These are phyloP conservation scores for Macroglossus sobrinus DNA, from an alignment of 2,113 vertebrate genomes.

Conservation along the genomic window DNA sequence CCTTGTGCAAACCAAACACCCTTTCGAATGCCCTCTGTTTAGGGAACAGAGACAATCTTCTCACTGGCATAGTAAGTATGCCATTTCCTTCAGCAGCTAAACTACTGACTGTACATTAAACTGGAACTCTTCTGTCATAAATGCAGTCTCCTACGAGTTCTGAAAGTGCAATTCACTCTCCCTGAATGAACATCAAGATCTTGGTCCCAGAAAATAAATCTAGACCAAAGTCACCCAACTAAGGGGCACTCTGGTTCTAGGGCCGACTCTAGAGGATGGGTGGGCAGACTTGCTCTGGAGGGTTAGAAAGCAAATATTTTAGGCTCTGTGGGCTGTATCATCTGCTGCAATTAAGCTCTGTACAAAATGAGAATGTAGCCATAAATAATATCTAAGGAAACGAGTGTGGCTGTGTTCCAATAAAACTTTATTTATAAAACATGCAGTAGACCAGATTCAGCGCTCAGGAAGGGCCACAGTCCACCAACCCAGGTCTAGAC, in stretches of 20 bases:
- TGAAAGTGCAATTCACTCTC: background rate
- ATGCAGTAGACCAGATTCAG: background rate
- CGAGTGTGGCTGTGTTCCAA: background rate
- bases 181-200: background rate
- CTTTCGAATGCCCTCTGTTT: background rate
- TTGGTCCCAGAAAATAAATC: background rate
- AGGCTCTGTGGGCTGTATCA: background rate
- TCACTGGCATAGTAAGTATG: background rate
- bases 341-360: background rate
- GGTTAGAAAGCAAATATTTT: background rate
- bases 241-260: background rate
- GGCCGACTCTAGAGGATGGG: background rate
- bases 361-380: background rate
- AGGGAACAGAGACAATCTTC: background rate
- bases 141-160: background rate
- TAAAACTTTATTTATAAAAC: background rate
- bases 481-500: background rate
- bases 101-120: slow-evolving; percentile 14
- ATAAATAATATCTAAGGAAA: background rate
- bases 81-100: background rate
- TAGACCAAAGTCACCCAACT: background rate
- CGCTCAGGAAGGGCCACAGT: background rate
- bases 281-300: background rate
- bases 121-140: background rate
- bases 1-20: background rate